Conservation (phyloP, 2,888 invertebrate species). For the Willowsia nigromaculata region DNA sequence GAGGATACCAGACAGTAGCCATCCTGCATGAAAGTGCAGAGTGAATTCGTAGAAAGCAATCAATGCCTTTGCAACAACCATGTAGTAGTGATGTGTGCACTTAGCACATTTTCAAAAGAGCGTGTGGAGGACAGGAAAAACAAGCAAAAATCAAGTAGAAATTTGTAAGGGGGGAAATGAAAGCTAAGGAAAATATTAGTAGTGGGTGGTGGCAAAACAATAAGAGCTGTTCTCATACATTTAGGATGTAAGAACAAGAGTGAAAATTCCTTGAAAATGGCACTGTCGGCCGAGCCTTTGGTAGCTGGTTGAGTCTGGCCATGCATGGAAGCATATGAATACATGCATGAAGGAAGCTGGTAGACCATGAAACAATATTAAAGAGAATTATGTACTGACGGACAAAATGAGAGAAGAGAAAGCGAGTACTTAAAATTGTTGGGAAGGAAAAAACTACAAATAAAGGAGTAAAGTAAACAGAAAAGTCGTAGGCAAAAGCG, state of each 20-base stretch:
- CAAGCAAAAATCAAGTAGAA: background rate
- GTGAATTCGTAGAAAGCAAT: background rate
- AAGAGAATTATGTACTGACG: conserved; percentile 17
- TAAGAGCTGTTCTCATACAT: background rate
- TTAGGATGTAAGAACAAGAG: background rate
- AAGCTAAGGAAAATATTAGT: background rate
- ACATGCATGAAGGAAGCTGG: conserved; percentile 26
- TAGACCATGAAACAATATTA: conserved; percentile 45
- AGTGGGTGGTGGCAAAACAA: background rate
- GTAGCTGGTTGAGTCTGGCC: background rate
- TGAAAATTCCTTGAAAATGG: background rate
- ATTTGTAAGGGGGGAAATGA: background rate
- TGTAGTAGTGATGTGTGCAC: background rate
- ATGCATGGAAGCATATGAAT: background rate
- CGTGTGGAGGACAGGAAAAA: background rate
- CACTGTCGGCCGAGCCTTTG: background rate
- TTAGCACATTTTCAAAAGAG: background rate
- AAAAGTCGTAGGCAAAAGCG: background rate
- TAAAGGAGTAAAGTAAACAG: background rate
- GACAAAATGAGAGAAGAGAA: background rate
- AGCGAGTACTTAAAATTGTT: conserved; percentile 4
- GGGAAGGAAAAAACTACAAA: background rate
- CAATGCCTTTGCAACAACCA: background rate
- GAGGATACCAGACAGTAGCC: background rate
- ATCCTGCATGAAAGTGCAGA: background rate